A percentile compares a stretch with the other conserved stretches of the same genome.
Conservation (phyloP, 2,797 vertebrate species). For the Eurystomus glaucurus region DNA sequence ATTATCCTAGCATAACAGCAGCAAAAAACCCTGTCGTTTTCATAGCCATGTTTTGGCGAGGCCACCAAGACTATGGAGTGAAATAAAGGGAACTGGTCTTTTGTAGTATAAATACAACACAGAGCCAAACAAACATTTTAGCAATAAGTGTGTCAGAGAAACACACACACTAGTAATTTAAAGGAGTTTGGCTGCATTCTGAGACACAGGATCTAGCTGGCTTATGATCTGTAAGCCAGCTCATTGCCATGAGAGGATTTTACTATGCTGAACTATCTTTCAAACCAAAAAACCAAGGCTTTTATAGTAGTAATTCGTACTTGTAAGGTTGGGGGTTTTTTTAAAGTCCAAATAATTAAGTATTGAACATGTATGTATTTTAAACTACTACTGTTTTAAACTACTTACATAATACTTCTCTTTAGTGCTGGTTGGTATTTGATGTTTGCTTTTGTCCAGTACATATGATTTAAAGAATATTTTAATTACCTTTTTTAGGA, state of each 20-base stretch:
- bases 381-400: background rate
- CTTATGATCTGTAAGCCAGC: background rate
- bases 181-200: background rate
- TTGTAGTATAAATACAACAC: background rate
- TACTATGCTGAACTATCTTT: background rate
- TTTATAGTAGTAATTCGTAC: background rate
- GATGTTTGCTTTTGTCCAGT: background rate
- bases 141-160: background rate
- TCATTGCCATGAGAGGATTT: background rate
- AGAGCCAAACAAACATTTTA: background rate
- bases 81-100: background rate
- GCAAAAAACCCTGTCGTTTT: background rate
- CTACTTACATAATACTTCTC: background rate
- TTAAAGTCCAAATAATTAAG: background rate
- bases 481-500: slow-evolving; percentile 86
- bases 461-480: background rate
- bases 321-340: background rate
- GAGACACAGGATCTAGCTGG: background rate
- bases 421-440: background rate
- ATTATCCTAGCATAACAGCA: background rate
- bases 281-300: background rate
- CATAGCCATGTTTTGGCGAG: accelerated
- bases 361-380: background rate
- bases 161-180: background rate
- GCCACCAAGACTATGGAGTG: accelerated